phyloP scores from a whole-genome alignment of 2,797 vertebrate species.

The Ammospiza maritima region DNA sequence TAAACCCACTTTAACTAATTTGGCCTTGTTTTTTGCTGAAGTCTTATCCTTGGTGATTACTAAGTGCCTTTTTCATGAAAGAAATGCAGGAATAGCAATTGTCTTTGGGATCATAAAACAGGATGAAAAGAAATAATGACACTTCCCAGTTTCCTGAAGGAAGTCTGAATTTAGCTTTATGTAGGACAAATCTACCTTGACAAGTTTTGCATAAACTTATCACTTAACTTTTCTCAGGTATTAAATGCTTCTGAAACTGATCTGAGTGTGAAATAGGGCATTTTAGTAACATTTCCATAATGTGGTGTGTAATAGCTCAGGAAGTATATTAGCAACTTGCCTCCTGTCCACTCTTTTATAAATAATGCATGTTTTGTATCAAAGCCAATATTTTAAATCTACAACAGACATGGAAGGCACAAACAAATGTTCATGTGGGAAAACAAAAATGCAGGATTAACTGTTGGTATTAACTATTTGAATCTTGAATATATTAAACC shows the following conservation, averaged over 20 bases:
- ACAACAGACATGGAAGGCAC: constrained; percentile 7
- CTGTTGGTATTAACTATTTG: background rate
- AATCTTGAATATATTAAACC: constrained; percentile 17
- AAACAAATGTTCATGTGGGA: constrained; percentile 28
- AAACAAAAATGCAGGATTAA: constrained; percentile 22
- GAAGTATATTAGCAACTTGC: background rate
- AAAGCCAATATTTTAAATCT: constrained; percentile 20
- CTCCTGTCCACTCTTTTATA: constrained; percentile 5
- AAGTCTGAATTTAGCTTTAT: background rate
- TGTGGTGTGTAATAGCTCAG: background rate
- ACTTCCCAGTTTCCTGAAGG: background rate
- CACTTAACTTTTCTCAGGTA: background rate
- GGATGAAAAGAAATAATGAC: background rate
- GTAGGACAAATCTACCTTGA: background rate
- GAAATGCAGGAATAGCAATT: background rate
- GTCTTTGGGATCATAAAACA: background rate
- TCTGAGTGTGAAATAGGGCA: background rate
- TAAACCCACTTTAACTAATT: background rate
- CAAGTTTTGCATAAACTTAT: background rate
- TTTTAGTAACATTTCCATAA: background rate
- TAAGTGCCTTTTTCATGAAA: background rate
- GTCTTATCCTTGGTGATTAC: background rate
- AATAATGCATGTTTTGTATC: constrained; percentile 24
- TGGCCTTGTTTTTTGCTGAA: background rate
- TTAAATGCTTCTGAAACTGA: background rate